phyloP scores from a whole-genome alignment of 2,113 vertebrate genomes.

The Dermatemys mawii region DNA sequence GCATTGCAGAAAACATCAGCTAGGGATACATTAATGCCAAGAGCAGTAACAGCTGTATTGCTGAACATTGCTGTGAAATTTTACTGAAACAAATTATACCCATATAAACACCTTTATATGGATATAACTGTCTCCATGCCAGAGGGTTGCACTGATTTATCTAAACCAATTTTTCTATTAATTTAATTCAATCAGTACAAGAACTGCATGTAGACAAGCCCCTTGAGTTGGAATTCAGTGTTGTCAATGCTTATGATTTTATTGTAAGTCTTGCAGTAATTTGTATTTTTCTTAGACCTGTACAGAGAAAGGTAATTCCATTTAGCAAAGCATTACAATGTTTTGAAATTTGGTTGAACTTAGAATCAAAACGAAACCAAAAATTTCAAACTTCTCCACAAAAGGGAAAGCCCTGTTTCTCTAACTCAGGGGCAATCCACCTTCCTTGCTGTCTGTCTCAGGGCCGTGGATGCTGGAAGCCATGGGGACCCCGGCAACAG shows the following conservation, averaged over 20 bases:
- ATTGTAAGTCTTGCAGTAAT: neutral
- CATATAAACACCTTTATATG: neutral
- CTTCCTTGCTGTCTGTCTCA: neutral
- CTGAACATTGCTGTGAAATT: neutral
- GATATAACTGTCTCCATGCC: fast-evolving
- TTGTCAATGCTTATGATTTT: neutral
- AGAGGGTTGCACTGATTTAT: neutral
- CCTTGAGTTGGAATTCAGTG: fast-evolving
- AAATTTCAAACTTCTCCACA: neutral
- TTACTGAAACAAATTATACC: neutral
- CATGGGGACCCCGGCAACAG: too few species aligned
- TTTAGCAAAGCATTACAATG: neutral
- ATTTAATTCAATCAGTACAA: neutral
- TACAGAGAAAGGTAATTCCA: neutral
- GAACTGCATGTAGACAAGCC: neutral
- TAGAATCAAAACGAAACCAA: neutral
- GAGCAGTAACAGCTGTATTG: neutral
- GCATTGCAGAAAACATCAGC: neutral
- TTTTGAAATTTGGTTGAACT: neutral
- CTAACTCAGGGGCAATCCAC: neutral
- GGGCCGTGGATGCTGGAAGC: neutral
- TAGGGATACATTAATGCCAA: neutral
- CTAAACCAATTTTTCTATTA: neutral
- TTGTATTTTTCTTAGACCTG: neutral
- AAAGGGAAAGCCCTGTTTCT: neutral